Conservation (phyloP, 2,797 vertebrate species). For the Antennarius maculatus region DNA sequence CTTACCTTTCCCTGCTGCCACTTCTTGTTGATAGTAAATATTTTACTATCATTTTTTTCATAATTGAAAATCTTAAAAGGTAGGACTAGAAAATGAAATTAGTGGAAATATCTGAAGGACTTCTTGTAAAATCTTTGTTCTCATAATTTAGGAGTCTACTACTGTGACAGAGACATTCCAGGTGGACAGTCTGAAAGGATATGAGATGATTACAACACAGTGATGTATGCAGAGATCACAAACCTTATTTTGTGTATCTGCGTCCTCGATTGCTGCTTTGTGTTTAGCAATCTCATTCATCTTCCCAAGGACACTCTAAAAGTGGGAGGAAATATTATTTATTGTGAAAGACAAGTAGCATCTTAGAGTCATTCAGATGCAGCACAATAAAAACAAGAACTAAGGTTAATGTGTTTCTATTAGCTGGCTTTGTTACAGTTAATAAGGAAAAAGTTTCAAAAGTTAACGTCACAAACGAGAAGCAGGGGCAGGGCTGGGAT, state of each 20-base stretch:
- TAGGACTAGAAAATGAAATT: too few relatives aligned
- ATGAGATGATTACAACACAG: conserved; percentile 1
- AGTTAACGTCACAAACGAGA: too few relatives aligned
- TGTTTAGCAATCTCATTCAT: conserved; percentile 96
- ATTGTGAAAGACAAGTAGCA: background rate
- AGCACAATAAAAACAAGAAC: background rate
- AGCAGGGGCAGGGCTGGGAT: too few relatives aligned
- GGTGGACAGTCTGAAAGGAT: background rate
- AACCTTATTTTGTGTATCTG: conserved; percentile 93
- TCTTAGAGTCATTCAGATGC: background rate
- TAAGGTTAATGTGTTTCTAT: background rate
- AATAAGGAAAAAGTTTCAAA: background rate
- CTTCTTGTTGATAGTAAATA: background rate
- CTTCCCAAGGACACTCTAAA: conserved; percentile 92
- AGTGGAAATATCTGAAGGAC: background rate
- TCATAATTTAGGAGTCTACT: background rate
- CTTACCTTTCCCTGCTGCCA: background rate
- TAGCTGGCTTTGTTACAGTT: background rate
- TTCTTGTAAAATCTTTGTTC: background rate
- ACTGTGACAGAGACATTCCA: background rate
- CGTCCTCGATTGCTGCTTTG: conserved; percentile 90
- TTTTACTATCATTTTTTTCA: too few relatives aligned
- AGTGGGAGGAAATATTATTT: conserved; percentile 7
- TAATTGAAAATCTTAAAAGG: background rate
- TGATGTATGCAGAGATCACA: conserved; percentile 20